These are phyloP conservation scores for Macrotis lagotis DNA, from an alignment of 2,113 vertebrate genomes.

Conservation along the genomic window DNA sequence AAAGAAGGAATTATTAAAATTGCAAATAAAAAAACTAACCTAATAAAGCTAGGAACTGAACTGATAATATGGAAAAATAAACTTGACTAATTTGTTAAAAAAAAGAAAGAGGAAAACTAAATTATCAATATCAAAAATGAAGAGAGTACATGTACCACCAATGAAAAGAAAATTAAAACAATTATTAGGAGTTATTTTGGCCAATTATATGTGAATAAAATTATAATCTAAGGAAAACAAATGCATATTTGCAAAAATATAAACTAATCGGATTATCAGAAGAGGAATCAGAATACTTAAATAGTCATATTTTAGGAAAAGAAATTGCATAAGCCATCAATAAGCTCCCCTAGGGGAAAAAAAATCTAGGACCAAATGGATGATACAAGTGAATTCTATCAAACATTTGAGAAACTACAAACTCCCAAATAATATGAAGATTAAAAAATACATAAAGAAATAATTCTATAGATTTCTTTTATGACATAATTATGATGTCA, in stretches of 20 bases:
- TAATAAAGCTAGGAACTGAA: not conserved
- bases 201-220: not conserved
- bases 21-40: not conserved
- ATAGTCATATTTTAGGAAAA: not conserved
- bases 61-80: too few relatives aligned
- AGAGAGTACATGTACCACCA: not conserved
- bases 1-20: not conserved
- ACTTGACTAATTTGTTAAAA: not conserved
- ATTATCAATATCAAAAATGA: not conserved
- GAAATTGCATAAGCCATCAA: not conserved
- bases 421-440: too few relatives aligned
- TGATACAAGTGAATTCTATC: not conserved
- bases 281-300: not conserved
- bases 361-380: not conserved
- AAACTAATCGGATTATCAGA: not conserved
- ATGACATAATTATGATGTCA: too few relatives aligned
- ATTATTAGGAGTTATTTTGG: not conserved
- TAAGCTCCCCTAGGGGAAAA: not conserved
- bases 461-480: too few relatives aligned
- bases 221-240: not conserved
- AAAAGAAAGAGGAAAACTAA: not conserved
- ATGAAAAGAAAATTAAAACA: not conserved
- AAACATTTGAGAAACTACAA: too few relatives aligned
- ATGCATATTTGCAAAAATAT: not conserved
- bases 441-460: too few relatives aligned